Conservation (phyloP, 1,140 invertebrate species). For the Drosophila ananassae region DNA sequence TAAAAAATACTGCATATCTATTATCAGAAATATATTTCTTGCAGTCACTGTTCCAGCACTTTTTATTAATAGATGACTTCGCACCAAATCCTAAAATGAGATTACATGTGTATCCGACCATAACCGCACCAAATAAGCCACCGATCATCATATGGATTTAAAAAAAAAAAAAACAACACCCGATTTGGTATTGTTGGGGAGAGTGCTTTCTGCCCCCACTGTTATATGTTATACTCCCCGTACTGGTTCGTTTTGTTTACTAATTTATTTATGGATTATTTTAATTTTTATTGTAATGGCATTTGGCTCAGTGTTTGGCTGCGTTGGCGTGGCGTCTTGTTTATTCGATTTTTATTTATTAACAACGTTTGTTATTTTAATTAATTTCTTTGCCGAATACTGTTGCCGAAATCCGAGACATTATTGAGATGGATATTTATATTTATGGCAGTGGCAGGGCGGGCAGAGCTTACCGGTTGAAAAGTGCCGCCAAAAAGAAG, state of each 20-base stretch:
- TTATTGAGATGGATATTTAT: slow-evolving; percentile 45
- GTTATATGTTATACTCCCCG: neutral
- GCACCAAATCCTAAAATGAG: slow-evolving; percentile 37
- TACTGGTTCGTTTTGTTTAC: slow-evolving; percentile 50
- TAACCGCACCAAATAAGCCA: slow-evolving; percentile 36
- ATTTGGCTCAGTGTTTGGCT: slow-evolving; percentile 52
- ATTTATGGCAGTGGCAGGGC: neutral
- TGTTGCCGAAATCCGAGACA: slow-evolving; percentile 41
- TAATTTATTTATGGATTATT: slow-evolving; percentile 78
- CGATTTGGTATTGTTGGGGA: slow-evolving; percentile 26
- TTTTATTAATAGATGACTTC: slow-evolving; percentile 40
- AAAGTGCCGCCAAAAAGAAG: slow-evolving; percentile 19
- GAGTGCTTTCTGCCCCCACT: neutral
- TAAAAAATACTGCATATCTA: no score
- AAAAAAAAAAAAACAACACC: slow-evolving; percentile 11
- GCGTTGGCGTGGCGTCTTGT: slow-evolving; percentile 51
- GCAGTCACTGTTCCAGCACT: slow-evolving; percentile 37
- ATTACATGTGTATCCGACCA: slow-evolving; percentile 58
- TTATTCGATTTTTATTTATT: slow-evolving; percentile 63
- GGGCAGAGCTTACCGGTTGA: neutral
- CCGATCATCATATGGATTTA: slow-evolving; percentile 4
- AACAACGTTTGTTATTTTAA: slow-evolving; percentile 76
- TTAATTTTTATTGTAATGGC: slow-evolving; percentile 70
- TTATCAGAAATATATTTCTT: neutral
- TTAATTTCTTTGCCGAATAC: slow-evolving; percentile 58